Evolutionary conservation across 2,113 vertebrate genomes (phyloP), one percentile per base, ranked within the genome.

Genomic region (Perca flavescens): DNA sequence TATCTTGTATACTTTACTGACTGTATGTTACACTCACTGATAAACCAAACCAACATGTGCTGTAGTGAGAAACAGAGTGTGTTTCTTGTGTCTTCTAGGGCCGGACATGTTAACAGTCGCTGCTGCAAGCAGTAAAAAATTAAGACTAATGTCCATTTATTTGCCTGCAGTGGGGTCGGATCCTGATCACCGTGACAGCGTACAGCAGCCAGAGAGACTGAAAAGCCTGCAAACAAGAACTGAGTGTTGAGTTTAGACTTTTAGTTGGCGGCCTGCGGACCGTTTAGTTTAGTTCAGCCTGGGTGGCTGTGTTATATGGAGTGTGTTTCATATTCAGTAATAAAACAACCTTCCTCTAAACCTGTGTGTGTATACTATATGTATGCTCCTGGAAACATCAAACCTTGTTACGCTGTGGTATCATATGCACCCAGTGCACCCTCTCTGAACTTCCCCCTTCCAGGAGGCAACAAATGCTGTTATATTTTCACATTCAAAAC

Each of bases 401-500:
- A 65, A 69, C 22, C 70, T 53, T 54, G 77, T 72, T 67, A 61
- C 13, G 11, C 73, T 3, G 70, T 47, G 69, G 65, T 66, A 79
- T 79, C 61, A 40, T 66, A 56, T 81, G 70, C 54, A 63, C 57
- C 74, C 53, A 13, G 52, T 5, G 6, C 61, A 61, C 54, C 56
- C 58, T 53, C 52, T 82, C 78, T 71, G 60, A 80, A 83, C 82
- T 70, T 61, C 63, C 40, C 50, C 50, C 54, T 67, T 83, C 73
- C 62, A 74, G 19, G 36, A 84, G 82, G 73, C 63, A 75, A 67
- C 79, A 77, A 67, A 85, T 58, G 71, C 64, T 28, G 64, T 71
- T 82, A 22, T 61, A 74, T 85, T 73, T 83, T 58, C 63, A 74
- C 72, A 79, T 84, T 89, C 82, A 63, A 64, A 89, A 85, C 67